These are phyloP conservation scores for Bombylius discolor DNA, from an alignment of 2,888 invertebrate genomes.

Conservation along the genomic window DNA sequence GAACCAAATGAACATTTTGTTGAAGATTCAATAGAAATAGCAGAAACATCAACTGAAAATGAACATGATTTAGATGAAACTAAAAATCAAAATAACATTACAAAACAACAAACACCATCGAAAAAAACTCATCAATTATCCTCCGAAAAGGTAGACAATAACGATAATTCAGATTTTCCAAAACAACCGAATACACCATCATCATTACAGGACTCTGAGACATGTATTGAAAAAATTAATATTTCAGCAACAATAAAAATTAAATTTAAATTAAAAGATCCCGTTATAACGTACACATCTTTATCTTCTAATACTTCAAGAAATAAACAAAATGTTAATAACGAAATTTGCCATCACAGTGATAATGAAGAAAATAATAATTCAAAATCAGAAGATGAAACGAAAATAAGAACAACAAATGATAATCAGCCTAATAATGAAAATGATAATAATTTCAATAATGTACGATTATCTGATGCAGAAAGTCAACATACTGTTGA, in stretches of 20 bases:
- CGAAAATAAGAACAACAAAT: not conserved
- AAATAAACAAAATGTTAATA: not conserved
- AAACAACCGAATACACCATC: too few species aligned
- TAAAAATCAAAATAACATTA: not conserved
- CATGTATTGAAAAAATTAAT: constrained; percentile 23
- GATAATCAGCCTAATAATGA: not conserved
- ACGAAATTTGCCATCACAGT: not conserved
- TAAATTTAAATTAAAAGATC: constrained; percentile 27
- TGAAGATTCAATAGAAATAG: constrained; percentile 27
- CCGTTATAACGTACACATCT: not conserved
- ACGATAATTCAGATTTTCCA: too few species aligned
- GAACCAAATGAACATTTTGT: constrained; percentile 8
- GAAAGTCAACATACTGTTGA: not conserved
- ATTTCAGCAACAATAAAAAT: constrained; percentile 35
- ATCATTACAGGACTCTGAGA: too few species aligned
- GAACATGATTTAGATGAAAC: constrained; percentile 1
- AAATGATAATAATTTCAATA: not conserved
- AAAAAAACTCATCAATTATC: not conserved
- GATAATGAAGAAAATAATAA: not conserved
- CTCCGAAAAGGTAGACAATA: constrained; percentile 3
- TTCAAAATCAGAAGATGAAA: not conserved
- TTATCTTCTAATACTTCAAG: not conserved
- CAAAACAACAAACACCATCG: not conserved
- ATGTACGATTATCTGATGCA: too few species aligned
- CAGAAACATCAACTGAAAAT: constrained; percentile 26